These are phyloP conservation scores for Heliangelus exortis DNA, from an alignment of 2,797 vertebrate genomes.

Conservation along the genomic window DNA sequence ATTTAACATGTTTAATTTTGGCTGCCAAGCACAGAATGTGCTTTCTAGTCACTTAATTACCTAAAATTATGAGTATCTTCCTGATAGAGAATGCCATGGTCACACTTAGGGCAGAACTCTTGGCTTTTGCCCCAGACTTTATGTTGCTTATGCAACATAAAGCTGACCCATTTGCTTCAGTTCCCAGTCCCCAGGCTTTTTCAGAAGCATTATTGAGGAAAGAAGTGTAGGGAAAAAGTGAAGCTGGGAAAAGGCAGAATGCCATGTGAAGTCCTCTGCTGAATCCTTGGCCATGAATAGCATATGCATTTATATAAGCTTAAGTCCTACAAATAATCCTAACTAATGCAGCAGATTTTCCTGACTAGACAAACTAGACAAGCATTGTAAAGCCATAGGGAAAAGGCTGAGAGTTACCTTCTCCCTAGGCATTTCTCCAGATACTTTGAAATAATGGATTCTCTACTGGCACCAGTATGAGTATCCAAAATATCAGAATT, in stretches of 20 bases:
- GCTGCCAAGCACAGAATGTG: conserved; percentile 25
- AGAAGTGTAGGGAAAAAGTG: rapidly evolving
- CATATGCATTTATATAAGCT: rapidly evolving
- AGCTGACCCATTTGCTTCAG: background rate
- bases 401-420: background rate
- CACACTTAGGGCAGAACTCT: background rate
- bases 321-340: background rate
- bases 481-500: background rate
- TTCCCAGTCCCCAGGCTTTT: background rate
- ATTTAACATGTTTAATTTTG: conserved; percentile 38
- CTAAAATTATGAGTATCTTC: conserved; percentile 50
- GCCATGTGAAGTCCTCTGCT: rapidly evolving
- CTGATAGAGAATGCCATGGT: background rate
- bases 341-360: background rate
- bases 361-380: rapidly evolving
- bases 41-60: conserved; percentile 51
- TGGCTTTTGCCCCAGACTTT: conserved; percentile 27
- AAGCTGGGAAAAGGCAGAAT: background rate
- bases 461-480: background rate
- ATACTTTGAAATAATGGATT: background rate
- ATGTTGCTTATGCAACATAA: background rate
- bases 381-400: background rate
- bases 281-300: background rate
- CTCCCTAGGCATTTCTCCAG: background rate
- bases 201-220: background rate